Evolutionary conservation across 2,888 invertebrate genomes (phyloP), one percentile per base, ranked within the genome.

Genomic region (Acrobasis repandana): DNA sequence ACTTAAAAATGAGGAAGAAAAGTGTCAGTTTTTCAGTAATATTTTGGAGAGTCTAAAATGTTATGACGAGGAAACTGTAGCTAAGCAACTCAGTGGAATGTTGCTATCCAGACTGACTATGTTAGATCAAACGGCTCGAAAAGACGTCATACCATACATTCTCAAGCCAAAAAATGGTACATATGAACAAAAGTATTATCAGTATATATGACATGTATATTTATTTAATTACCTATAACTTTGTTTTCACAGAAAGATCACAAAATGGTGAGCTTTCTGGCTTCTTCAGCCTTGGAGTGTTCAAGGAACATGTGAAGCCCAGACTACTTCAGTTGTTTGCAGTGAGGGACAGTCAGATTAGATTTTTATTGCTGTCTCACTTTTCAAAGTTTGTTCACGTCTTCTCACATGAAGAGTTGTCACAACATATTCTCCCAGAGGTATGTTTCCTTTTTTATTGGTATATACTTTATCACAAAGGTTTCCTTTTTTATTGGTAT

Each of bases 31-130:
- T 83, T 98, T 98, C 80, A 93, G 94, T 46, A 93, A 92, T 67
- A 92, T 97, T 70, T 91, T 95, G 58, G 93, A 94, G 60, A 95
- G 94, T 70, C 87, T 98, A 62, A 93, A 94, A 78, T 89, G 89
- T 69, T 96, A 97, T 79, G 95, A 97, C 67, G 97, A 97, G 85
- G 94, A 94, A 71, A 93, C 97, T 59, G 95, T 98, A 14, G 98
- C 97, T 0, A 95, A 95, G 63, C 96, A 97, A 82, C 89, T 98
- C 57, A 95, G 96, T 60, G 94, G 95, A 58, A 92, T 96, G 56
- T 83, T 98, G 58, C 89, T 98, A 11, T 97, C 97, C 0, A 94
- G 98, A 72, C 94, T 98, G 90, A 97, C 98, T 46, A 92, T 98
- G 65, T 88, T 98, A 58, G 97, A 98, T 83, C 91, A 93, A 71